These are phyloP conservation scores for Sepioteuthis lessoniana DNA, from an alignment of 2,888 invertebrate genomes.

Conservation along the genomic window DNA sequence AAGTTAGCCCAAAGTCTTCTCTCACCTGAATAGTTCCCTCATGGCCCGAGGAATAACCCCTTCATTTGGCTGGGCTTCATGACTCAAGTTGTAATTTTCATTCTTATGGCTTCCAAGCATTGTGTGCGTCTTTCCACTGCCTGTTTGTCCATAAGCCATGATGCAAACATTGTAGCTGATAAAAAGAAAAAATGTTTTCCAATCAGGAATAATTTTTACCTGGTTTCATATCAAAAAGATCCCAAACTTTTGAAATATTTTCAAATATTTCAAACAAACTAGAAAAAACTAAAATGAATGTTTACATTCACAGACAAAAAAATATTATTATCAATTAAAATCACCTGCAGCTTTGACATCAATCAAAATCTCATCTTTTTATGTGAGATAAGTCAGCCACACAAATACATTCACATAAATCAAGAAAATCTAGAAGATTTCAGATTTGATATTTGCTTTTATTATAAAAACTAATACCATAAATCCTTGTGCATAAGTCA, in stretches of 20 bases:
- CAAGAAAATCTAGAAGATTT: no score
- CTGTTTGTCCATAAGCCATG: slow-evolving; percentile 73
- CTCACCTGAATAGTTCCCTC: slow-evolving; percentile 69
- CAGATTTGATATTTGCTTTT: no score
- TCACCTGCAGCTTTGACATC: no score
- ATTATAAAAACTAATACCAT: no score
- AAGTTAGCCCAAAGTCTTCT: not conserved
- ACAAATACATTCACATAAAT: no score
- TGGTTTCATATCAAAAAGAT: not conserved
- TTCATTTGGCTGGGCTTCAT: slow-evolving; percentile 68
- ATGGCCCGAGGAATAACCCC: slow-evolving; percentile 71
- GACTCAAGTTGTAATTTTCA: slow-evolving; percentile 66
- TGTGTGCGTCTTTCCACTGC: slow-evolving; percentile 72
- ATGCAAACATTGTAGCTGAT: slow-evolving; percentile 71
- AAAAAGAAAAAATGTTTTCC: slow-evolving; percentile 36
- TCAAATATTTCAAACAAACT: no score
- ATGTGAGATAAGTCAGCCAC: no score
- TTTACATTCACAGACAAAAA: no score
- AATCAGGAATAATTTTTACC: not conserved
- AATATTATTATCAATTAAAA: no score
- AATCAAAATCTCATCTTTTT: no score
- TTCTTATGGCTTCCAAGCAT: slow-evolving; percentile 71
- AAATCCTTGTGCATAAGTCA: no score
- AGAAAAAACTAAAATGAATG: no score
- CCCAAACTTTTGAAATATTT: not conserved